Conservation (phyloP, 1,140 invertebrate species). For the Stegodyphus dumicola region DNA sequence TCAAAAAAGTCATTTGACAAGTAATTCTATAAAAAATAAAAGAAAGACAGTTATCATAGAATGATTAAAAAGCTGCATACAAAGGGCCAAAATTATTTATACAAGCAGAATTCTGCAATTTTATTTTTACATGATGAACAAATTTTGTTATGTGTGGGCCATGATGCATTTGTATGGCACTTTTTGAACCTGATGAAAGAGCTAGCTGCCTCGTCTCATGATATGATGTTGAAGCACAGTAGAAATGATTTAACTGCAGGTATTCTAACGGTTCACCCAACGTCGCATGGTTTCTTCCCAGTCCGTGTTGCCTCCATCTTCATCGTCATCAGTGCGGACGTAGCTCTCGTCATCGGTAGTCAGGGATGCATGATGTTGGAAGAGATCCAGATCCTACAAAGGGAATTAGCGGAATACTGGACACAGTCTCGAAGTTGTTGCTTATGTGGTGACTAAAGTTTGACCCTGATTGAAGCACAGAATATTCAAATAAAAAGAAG, state of each 20-base stretch:
- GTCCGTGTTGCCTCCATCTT: constrained; percentile 73
- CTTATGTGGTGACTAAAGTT: constrained; percentile 17
- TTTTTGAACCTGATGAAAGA: constrained; percentile 28
- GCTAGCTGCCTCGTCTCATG: constrained; percentile 53
- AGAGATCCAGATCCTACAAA: constrained; percentile 66
- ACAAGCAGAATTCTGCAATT: no score
- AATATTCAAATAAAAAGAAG: background rate
- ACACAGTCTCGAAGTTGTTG: background rate
- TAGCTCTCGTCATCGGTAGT: constrained; percentile 69
- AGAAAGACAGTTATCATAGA: no score
- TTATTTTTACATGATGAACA: background rate
- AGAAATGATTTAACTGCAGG: background rate
- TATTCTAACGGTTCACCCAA: constrained; percentile 76
- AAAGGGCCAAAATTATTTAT: no score
- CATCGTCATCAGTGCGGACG: constrained; percentile 70
- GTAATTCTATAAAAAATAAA: no score
- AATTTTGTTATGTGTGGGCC: constrained; percentile 1
- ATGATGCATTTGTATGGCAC: constrained; percentile 16
- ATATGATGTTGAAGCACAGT: constrained; percentile 34
- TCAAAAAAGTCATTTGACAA: no score
- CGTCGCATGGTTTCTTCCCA: constrained; percentile 78
- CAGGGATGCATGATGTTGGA: constrained; percentile 66
- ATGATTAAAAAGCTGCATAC: no score
- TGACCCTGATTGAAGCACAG: constrained; percentile 17
- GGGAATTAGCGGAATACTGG: constrained; percentile 18